Conservation (phyloP, 2,888 invertebrate genomes). For the Aspidapion aeneum region DNA sequence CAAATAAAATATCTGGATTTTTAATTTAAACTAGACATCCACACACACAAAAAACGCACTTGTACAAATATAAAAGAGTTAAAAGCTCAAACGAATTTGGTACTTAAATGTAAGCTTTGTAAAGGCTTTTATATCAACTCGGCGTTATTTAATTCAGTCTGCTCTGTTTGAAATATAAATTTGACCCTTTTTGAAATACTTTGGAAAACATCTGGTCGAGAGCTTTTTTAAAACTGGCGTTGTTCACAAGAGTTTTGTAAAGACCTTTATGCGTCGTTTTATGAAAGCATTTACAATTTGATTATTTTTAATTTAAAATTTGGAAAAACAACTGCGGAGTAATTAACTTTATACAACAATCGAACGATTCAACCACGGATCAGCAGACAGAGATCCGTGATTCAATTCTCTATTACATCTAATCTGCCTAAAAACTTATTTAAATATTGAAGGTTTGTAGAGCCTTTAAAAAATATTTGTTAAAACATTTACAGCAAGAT, state of each 20-base stretch:
- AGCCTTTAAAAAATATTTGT: too few species aligned
- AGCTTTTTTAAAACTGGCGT: slow-evolving; percentile 9
- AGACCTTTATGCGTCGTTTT: too few species aligned
- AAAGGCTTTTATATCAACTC: not conserved
- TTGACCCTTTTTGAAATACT: slow-evolving; percentile 34
- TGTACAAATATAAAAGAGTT: slow-evolving; percentile 26
- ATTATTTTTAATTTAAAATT: too few species aligned
- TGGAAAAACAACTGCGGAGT: too few species aligned
- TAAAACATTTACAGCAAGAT: too few species aligned
- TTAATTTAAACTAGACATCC: slow-evolving; percentile 6
- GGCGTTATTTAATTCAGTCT: not conserved
- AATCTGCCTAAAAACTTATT: too few species aligned
- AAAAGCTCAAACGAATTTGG: not conserved
- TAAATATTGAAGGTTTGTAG: too few species aligned
- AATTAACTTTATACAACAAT: too few species aligned
- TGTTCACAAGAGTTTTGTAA: slow-evolving; percentile 11
- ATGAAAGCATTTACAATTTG: too few species aligned
- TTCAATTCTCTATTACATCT: too few species aligned
- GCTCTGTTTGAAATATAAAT: slow-evolving; percentile 23
- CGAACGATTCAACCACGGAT: too few species aligned
- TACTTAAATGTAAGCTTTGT: not conserved
- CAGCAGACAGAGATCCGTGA: too few species aligned
- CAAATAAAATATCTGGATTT: slow-evolving; percentile 25
- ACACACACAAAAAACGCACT: slow-evolving; percentile 22
- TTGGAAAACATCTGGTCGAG: slow-evolving; percentile 33